A percentile compares a stretch with the other conserved stretches of the same genome.
phyloP scores from a whole-genome alignment of 2,797 vertebrate genomes.

The Paratrypauchen microcephalus region DNA sequence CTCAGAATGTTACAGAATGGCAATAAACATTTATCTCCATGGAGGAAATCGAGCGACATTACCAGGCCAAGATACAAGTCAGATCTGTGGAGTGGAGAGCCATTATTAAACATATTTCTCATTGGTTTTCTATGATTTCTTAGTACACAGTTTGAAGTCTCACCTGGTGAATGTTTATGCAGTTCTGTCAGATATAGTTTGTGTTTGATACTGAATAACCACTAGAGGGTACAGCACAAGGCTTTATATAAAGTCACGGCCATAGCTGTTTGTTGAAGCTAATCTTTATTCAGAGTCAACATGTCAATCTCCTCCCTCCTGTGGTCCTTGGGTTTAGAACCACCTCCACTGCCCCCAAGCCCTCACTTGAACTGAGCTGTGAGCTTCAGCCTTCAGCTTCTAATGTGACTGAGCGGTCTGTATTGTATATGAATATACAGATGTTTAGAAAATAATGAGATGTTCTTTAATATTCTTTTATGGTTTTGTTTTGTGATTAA shows the following conservation, averaged over 20 bases:
- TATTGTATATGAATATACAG: too few species aligned
- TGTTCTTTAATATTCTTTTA: too few species aligned
- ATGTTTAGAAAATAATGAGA: not conserved
- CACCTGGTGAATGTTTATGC: not conserved
- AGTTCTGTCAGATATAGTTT: too few species aligned
- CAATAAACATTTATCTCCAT: too few species aligned
- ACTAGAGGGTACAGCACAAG: not conserved
- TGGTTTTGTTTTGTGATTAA: too few species aligned
- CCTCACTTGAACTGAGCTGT: constrained; percentile 19
- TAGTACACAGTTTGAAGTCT: not conserved
- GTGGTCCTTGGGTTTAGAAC: constrained; percentile 31
- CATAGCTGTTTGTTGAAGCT: constrained; percentile 13
- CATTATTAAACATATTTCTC: not conserved
- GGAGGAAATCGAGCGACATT: too few species aligned
- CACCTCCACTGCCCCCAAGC: constrained; percentile 4
- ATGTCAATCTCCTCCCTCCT: constrained; percentile 34
- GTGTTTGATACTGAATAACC: too few species aligned
- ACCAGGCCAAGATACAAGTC: too few species aligned
- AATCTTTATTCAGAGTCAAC: constrained; percentile 13
- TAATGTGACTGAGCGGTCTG: not conserved
- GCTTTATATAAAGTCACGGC: not conserved
- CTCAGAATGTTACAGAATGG: too few species aligned
- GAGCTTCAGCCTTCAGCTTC: constrained; percentile 7
- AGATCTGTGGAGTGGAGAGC: too few species aligned
- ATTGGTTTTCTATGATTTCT: not conserved